phyloP scores from a whole-genome alignment of 2,888 invertebrate genomes.

The Charanyca ferruginea region DNA sequence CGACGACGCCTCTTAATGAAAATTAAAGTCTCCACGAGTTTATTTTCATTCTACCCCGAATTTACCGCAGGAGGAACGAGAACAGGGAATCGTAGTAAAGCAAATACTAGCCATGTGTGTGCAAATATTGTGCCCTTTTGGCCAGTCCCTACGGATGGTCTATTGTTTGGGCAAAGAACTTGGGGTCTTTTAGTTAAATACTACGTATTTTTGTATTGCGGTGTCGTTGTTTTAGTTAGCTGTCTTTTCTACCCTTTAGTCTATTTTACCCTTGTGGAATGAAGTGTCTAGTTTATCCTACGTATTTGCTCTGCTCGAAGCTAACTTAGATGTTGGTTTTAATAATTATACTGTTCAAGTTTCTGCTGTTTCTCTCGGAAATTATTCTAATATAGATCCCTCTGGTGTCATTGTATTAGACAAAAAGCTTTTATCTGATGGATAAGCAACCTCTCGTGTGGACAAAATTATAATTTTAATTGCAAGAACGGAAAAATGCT shows the following conservation, averaged over 20 bases:
- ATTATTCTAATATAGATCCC: slow-evolving; percentile 31
- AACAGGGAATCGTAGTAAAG: slow-evolving; percentile 76
- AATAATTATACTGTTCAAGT: slow-evolving; percentile 45
- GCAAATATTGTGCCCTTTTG: slow-evolving; percentile 79
- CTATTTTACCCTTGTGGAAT: slow-evolving; percentile 49
- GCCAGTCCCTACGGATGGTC: slow-evolving; percentile 71
- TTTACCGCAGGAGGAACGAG: slow-evolving; percentile 67
- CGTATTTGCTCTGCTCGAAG: slow-evolving; percentile 26
- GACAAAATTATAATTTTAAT: slow-evolving; percentile 16
- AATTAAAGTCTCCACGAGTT: slow-evolving; percentile 70
- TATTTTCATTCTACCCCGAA: slow-evolving; percentile 65
- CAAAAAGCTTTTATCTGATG: slow-evolving; percentile 11
- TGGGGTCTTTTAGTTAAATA: slow-evolving; percentile 60
- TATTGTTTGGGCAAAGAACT: slow-evolving; percentile 75
- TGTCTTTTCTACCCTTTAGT: slow-evolving; percentile 46
- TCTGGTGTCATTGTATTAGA: slow-evolving; percentile 7
- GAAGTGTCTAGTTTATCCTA: slow-evolving; percentile 41
- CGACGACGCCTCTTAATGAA: slow-evolving; percentile 72
- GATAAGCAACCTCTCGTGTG: neutral
- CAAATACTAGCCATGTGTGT: slow-evolving; percentile 73
- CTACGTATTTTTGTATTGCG: slow-evolving; percentile 61
- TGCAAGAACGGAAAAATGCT: slow-evolving; percentile 12
- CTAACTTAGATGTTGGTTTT: slow-evolving; percentile 36
- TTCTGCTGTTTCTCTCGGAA: slow-evolving; percentile 21
- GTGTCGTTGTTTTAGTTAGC: slow-evolving; percentile 54